These are phyloP conservation scores for Rhabdomys dilectus DNA, from an alignment of 2,113 vertebrate species.

Conservation along the genomic window DNA sequence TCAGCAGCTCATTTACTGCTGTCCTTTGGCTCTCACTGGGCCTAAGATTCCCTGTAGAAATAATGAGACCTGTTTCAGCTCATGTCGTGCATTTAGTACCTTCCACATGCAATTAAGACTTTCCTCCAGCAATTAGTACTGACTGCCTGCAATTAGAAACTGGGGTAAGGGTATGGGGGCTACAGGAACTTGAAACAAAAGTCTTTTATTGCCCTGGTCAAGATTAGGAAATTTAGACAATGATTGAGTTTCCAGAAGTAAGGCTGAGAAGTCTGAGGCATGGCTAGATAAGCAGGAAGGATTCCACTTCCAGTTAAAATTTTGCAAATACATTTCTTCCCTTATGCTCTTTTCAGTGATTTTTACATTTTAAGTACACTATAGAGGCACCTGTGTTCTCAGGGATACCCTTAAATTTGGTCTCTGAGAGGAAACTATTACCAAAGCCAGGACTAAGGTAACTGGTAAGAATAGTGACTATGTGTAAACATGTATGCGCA, in stretches of 20 bases:
- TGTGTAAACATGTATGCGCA: no score
- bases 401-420: not conserved
- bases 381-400: not conserved
- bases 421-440: no score
- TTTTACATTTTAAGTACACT: no score
- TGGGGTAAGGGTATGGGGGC: no score
- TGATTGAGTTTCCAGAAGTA: not conserved
- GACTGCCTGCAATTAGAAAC: not conserved
- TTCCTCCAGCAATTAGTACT: no score
- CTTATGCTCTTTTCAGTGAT: not conserved
- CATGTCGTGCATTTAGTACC: no score
- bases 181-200: not conserved
- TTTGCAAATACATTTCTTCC: not conserved
- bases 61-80: accelerated
- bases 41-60: not conserved
- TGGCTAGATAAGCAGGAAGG: no score
- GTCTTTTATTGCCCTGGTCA: not conserved
- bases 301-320: not conserved
- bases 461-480: not conserved
- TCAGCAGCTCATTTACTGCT: no score
- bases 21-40: no score
- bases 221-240: not conserved
- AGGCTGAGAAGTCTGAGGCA: not conserved
- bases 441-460: not conserved
- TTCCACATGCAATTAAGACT: not conserved